These are phyloP conservation scores for Anadara kagoshimensis DNA, from an alignment of 1,140 invertebrate species.

Conservation along the genomic window DNA sequence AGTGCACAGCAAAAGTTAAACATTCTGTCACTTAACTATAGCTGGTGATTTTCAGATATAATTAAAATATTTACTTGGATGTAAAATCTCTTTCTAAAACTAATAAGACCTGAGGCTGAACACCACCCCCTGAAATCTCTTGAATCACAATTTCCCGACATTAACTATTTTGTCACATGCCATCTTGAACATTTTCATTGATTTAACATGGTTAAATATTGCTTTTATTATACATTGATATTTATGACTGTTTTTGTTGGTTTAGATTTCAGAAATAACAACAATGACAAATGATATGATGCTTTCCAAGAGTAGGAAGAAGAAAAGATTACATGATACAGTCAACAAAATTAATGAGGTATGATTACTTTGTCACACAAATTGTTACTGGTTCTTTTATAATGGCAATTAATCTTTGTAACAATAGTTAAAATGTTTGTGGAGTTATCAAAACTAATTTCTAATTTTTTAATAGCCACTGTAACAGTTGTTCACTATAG, in stretches of 20 bases:
- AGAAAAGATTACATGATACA: neutral
- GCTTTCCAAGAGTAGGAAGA: too few relatives aligned
- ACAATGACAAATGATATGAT: too few relatives aligned
- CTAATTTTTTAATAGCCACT: neutral
- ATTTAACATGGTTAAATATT: neutral
- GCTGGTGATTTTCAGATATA: too few relatives aligned
- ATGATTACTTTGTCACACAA: neutral
- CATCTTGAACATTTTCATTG: neutral
- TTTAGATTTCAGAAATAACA: neutral
- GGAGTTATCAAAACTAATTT: neutral
- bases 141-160: too few relatives aligned
- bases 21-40: too few relatives aligned
- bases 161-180: neutral
- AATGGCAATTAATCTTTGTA: neutral
- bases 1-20: too few relatives aligned
- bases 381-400: neutral
- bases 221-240: neutral
- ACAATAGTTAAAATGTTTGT: neutral
- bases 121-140: too few relatives aligned
- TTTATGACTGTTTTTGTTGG: neutral
- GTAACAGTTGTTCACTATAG: neutral
- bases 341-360: neutral
- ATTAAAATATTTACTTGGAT: too few relatives aligned
- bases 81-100: too few relatives aligned
- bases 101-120: too few relatives aligned